Conservation (phyloP, 2,113 vertebrate genomes). For the Zapus hudsonius region DNA sequence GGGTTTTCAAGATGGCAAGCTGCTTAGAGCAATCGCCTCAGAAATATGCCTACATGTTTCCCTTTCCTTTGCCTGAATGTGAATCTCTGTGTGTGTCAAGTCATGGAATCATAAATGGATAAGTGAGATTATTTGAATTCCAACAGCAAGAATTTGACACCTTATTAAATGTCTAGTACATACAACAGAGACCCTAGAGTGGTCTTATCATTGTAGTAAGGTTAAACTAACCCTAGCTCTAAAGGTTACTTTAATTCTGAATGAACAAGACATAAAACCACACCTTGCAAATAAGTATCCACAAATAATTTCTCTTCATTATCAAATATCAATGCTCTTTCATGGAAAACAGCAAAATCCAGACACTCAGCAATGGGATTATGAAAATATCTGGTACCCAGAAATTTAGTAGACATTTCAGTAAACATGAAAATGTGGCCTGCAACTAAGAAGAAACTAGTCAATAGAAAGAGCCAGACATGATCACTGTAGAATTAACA, state of each 20-base stretch:
- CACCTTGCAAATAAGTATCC: slow-evolving; percentile 41
- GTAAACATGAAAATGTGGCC: slow-evolving; percentile 39
- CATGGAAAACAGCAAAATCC: slow-evolving; percentile 28
- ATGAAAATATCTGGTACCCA: slow-evolving; percentile 17
- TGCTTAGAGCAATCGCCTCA: neutral
- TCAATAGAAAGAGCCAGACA: slow-evolving; percentile 49
- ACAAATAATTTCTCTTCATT: slow-evolving; percentile 34
- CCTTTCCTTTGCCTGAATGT: slow-evolving; percentile 26
- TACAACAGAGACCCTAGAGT: neutral
- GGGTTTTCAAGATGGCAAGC: neutral
- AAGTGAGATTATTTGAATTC: slow-evolving; percentile 7
- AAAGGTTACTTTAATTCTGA: slow-evolving; percentile 10
- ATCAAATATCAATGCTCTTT: slow-evolving; percentile 12
- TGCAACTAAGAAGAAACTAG: slow-evolving; percentile 35
- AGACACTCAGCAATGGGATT: slow-evolving; percentile 36
- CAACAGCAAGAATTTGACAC: slow-evolving; percentile 5
- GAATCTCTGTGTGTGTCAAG: neutral
- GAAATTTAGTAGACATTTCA: slow-evolving; percentile 4
- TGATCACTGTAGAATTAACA: slow-evolving; percentile 40
- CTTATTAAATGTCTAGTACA: neutral
- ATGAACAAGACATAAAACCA: slow-evolving; percentile 40
- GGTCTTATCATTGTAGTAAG: neutral
- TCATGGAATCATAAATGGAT: neutral
- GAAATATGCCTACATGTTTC: neutral
- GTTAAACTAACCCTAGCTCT: neutral